Base-by-base conservation (phyloP, 1,140 invertebrate species). In the Propsilocerus akamusi region DNA sequence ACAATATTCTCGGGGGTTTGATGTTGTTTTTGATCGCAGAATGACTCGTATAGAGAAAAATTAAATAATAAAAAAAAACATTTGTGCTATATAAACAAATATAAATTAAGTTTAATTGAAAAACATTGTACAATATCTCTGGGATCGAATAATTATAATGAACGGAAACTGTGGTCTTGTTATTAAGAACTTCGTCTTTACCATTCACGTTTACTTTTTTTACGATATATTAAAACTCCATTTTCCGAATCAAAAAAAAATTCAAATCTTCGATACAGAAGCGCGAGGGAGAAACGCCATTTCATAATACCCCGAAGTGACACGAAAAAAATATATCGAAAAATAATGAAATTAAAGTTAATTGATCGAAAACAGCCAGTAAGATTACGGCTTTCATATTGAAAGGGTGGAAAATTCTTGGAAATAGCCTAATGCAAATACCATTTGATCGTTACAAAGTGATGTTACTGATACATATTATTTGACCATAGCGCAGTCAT, bases 351-450 rank as follows among this genome's bases (percentile, higher is more conserved):
- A 41, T 41, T 41, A 41, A 41, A 41, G 34, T 41, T 41, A 41
- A 41, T 41, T 41, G 34, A 41, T 41, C 22, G 34, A 41, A 41
- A 41, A 41, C 34, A 41, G 34, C 34, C 34, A 41, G 34, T 41
- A 41, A 41, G 17, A 41, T 41, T n/a, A n/a, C n/a, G n/a, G n/a
- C n/a, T 41, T 41, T 41, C 6, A 41, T 41, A 20, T 41, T 41
- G 17, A 17, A 41, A 41, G 34, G 34, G 34, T 41, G 34, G n/a
- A n/a, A n/a, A n/a, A n/a, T n/a, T n/a, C n/a, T n/a, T n/a, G n/a
- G n/a, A n/a, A n/a, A n/a, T n/a, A n/a, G n/a, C n/a, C n/a, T n/a
- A n/a, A n/a, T n/a, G n/a, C n/a, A n/a, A n/a, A n/a, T n/a, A n/a
- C n/a, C n/a, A n/a, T n/a, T n/a, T n/a, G n/a, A n/a, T n/a, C n/a